Evolutionary conservation across 2,797 vertebrate species (phyloP).

Genomic region (Echeneis naucrates): DNA sequence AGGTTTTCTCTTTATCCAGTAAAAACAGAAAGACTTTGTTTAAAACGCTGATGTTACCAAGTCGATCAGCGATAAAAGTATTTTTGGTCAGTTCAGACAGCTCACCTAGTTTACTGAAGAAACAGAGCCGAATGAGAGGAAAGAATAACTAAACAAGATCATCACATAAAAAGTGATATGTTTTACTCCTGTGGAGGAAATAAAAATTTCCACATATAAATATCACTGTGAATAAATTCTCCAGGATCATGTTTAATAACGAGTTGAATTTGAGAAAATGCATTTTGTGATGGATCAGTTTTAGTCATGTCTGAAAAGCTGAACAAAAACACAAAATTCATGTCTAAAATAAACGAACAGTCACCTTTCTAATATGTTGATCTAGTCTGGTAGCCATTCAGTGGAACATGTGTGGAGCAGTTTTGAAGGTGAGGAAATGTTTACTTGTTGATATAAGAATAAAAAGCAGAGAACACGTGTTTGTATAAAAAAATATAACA

Average conservation of each 20-base stretch:
- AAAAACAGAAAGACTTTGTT: slow-evolving; percentile 1
- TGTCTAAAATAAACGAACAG: no score
- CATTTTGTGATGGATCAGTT: neutral
- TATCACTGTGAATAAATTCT: neutral
- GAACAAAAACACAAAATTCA: neutral
- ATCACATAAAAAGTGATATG: neutral
- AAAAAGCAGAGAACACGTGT: slow-evolving; percentile 52
- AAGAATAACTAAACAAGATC: neutral
- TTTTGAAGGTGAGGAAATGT: neutral
- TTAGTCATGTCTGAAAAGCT: neutral
- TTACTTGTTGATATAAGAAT: neutral
- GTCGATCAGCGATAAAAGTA: neutral
- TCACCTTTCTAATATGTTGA: neutral
- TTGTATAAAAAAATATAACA: slow-evolving; percentile 99
- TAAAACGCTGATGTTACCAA: neutral
- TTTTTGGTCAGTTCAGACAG: no score
- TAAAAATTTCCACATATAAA: neutral
- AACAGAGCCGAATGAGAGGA: neutral
- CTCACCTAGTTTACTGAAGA: neutral
- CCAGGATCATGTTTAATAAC: no score
- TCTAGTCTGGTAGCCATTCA: neutral
- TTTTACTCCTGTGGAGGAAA: neutral
- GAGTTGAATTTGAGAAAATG: neutral
- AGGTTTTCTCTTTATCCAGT: neutral
- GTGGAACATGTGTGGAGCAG: no score